Conservation (phyloP, 2,888 invertebrate species). For the Standfussiana lucernea region DNA sequence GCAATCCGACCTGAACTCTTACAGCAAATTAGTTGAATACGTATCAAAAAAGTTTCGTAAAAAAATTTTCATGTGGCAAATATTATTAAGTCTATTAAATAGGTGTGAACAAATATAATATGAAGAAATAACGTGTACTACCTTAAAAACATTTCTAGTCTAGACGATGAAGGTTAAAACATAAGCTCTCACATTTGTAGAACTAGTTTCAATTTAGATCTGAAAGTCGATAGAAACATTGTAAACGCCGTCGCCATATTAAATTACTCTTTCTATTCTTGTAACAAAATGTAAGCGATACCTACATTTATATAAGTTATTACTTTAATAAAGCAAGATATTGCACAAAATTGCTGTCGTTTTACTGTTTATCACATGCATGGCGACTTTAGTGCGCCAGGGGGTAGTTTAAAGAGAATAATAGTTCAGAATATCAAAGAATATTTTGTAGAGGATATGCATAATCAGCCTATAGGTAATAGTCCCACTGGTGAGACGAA, state of each 20-base stretch:
- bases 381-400: conserved; percentile 22
- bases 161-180: conserved; percentile 3
- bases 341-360: conserved; percentile 37
- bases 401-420: conserved; percentile 40
- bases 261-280: conserved; percentile 16
- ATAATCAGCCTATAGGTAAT: neutral
- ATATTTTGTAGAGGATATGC: conserved; percentile 3
- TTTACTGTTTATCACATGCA: conserved; percentile 39
- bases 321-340: conserved; percentile 52
- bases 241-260: conserved; percentile 8
- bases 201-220: neutral
- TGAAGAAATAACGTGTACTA: neutral
- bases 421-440: conserved; percentile 24
- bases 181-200: conserved; percentile 5
- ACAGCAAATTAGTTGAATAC: neutral
- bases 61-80: neutral
- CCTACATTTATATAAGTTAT: conserved; percentile 50
- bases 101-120: neutral
- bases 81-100: neutral
- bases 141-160: neutral
- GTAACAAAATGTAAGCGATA: conserved; percentile 36
- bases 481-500: neutral
- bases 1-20: too few relatives aligned
- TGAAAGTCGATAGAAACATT: conserved; percentile 13
- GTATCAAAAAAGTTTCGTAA: neutral